A percentile compares a stretch with the other conserved stretches of the same genome.
These are phyloP conservation scores for Eulithis testata DNA, from an alignment of 2,888 invertebrate species.

Conservation along the genomic window DNA sequence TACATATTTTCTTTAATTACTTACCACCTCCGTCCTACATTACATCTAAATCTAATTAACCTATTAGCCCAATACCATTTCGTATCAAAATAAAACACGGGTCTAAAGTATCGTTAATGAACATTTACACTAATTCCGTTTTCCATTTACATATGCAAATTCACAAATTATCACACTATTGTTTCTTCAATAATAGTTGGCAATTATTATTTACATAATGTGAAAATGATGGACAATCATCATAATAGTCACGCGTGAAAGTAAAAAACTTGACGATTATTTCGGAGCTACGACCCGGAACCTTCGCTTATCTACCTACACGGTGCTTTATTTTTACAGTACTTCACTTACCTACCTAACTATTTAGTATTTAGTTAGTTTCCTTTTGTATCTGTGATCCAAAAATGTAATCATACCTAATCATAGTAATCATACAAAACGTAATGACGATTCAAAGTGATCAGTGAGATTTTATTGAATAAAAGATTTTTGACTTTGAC, in stretches of 20 bases:
- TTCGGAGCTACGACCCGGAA: conserved; percentile 22
- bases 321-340: not conserved
- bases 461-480: too few relatives aligned
- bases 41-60: not conserved
- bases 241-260: conserved; percentile 25
- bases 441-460: too few relatives aligned
- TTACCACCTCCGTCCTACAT: too few relatives aligned
- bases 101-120: conserved; percentile 11
- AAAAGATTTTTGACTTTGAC: too few relatives aligned
- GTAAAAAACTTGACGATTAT: conserved; percentile 21
- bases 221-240: conserved; percentile 21
- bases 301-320: too few relatives aligned
- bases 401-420: too few relatives aligned
- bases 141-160: conserved; percentile 34
- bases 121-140: conserved; percentile 21
- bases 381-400: too few relatives aligned
- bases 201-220: conserved; percentile 31
- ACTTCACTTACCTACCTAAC: too few relatives aligned
- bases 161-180: conserved; percentile 29
- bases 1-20: too few relatives aligned
- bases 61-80: not conserved
- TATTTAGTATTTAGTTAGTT: too few relatives aligned
- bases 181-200: conserved; percentile 20
- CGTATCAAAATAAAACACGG: conserved; percentile 6
- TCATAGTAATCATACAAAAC: too few relatives aligned